A percentile compares a stretch with the other conserved stretches of the same genome.
phyloP scores from a whole-genome alignment of 2,113 vertebrate species.

The Antechinus stuartii region DNA sequence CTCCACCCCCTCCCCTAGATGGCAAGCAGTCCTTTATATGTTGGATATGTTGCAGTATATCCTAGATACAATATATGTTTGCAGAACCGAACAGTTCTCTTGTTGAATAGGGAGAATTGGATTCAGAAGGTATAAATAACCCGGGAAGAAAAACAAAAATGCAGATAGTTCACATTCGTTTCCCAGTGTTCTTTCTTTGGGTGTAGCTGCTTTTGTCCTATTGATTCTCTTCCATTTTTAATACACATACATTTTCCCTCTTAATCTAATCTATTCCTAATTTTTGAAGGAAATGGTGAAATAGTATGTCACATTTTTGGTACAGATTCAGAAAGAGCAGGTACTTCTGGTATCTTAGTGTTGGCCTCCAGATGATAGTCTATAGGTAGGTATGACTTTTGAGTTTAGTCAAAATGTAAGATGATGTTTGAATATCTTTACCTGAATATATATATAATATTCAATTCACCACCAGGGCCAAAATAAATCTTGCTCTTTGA shows the following conservation, averaged over 20 bases:
- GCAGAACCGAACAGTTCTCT: too few species aligned
- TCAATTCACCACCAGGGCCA: neutral
- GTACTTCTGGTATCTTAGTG: neutral
- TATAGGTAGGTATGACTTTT: neutral
- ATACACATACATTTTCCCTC: neutral
- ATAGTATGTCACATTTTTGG: neutral
- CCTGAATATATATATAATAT: neutral
- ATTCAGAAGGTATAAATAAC: too few species aligned
- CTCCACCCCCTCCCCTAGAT: too few species aligned
- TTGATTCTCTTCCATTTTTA: neutral
- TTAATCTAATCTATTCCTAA: neutral
- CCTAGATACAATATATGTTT: too few species aligned
- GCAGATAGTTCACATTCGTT: too few species aligned
- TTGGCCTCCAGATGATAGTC: neutral
- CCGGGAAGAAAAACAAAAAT: too few species aligned
- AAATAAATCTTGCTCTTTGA: neutral
- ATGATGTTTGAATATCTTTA: neutral
- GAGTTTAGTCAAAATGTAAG: neutral
- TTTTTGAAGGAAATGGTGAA: neutral
- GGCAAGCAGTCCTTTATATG: too few species aligned
- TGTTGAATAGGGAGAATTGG: too few species aligned
- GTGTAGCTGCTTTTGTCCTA: too few species aligned
- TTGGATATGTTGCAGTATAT: too few species aligned
- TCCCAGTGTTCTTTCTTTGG: too few species aligned
- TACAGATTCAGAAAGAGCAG: neutral